Conservation (phyloP, 2,888 invertebrate genomes). For the Rhogogaster chlorosoma region DNA sequence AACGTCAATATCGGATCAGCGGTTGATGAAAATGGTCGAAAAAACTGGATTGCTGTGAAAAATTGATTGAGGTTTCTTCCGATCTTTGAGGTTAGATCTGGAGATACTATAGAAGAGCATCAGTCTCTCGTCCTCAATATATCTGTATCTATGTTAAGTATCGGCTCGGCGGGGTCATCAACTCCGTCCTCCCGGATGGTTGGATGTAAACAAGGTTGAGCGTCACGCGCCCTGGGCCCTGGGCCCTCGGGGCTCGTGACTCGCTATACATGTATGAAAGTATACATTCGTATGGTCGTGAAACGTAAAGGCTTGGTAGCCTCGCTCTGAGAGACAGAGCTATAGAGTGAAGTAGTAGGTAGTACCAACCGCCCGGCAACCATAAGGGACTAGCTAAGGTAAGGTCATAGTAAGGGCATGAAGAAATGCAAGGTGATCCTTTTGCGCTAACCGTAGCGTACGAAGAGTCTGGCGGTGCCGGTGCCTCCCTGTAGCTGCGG, state of each 20-base stretch:
- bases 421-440: neutral
- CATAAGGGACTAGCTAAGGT: constrained; percentile 18
- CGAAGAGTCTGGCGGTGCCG: neutral
- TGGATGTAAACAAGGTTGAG: constrained; percentile 72
- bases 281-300: neutral
- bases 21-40: neutral
- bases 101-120: neutral
- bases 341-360: neutral
- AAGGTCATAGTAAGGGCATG: constrained; percentile 12
- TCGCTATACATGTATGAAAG: constrained; percentile 1
- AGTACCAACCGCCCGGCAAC: constrained; percentile 10
- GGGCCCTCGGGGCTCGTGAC: constrained; percentile 41
- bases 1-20: neutral
- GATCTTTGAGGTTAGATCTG: neutral
- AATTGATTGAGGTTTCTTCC: neutral
- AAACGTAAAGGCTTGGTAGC: neutral
- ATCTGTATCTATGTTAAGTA: constrained; percentile 4
- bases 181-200: constrained; percentile 58
- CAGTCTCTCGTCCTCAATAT: neutral
- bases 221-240: constrained; percentile 63
- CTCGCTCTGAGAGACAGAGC: neutral
- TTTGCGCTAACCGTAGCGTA: neutral
- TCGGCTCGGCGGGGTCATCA: constrained; percentile 55
- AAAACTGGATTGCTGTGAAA: neutral
- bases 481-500: constrained; percentile 5